Evolutionary conservation across 1,140 invertebrate species (phyloP), one percentile per base, ranked within the genome.

Genomic region (Uloborus diversus): DNA sequence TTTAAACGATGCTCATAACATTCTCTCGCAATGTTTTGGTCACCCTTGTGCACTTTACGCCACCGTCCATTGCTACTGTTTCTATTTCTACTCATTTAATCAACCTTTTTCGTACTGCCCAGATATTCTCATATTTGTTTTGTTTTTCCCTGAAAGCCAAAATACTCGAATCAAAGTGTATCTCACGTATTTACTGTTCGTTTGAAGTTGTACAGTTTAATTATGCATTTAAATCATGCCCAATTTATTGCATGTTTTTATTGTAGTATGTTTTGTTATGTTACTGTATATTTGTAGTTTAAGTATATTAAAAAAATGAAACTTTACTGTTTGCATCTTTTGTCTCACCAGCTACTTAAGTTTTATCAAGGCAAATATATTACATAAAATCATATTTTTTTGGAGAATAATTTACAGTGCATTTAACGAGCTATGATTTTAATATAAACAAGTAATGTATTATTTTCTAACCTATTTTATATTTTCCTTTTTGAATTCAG

Each of bases 201-300:
- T 25, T 49, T 66, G n/a, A 23, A 35, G 49, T 56, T 69, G 49
- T 69, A 69, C 32, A 69, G 53, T 69, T 69, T 69, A 69, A 56
- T 69, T 69, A 69, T 69, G 51, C 49, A 69, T 69, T 27, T 33
- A 53, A n/a, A 69, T 13, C 7, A 69, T 30, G 28, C 17, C 56
- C 28, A 23, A 56, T 33, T 51, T 56, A 69, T 69, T 53, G 23
- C 28, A 37, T 69, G 66, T 69, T 69, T 69, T 56, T 56, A 56
- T 56, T 35, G 30, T 56, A 56, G 51, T 56, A 69, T 68, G 53
- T 56, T 53, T 69, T 69, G 66, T 69, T 69, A 69, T 56, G 66
- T 69, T 53, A 42, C 17, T 68, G 51, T 69, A 69, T 33, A 35
- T 33, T 69, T n/a, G 49, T 47, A 56, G 66, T 69, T 69, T 35